phyloP scores from a whole-genome alignment of 2,888 invertebrate genomes.

The Machimus rusticus region DNA sequence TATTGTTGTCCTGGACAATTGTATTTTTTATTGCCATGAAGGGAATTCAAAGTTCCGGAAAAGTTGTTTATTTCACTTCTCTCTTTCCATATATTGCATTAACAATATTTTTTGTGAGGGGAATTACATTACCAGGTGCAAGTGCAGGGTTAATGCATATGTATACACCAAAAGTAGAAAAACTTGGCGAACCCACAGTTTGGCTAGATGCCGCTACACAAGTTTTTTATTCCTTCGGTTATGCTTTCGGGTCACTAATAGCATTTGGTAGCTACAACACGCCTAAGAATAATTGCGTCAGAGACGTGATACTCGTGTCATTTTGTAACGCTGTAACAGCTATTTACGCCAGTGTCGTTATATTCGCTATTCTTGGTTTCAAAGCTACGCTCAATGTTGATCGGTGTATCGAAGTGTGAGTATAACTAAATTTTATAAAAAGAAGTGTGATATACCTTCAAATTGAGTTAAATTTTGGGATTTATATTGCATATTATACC shows the following conservation, averaged over 20 bases:
- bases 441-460: background rate
- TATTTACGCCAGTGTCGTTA: constrained; percentile 92
- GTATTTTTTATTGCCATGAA: constrained; percentile 97
- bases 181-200: constrained; percentile 84
- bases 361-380: constrained; percentile 94
- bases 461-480: background rate
- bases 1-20: constrained; percentile 86
- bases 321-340: constrained; percentile 93
- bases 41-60: constrained; percentile 95
- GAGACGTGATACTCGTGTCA: constrained; percentile 89
- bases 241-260: constrained; percentile 94
- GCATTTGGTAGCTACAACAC: constrained; percentile 96
- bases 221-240: constrained; percentile 94
- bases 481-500: background rate
- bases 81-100: constrained; percentile 93
- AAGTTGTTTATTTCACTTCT: constrained; percentile 95
- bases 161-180: constrained; percentile 92
- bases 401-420: constrained; percentile 79
- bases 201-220: constrained; percentile 98
- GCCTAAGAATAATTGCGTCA: constrained; percentile 91
- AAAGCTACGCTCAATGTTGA: constrained; percentile 92
- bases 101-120: constrained; percentile 92
- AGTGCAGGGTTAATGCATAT: constrained; percentile 86
- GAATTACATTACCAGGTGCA: constrained; percentile 87
- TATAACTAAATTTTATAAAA: constrained; percentile 50